Base-by-base conservation (phyloP, 1,140 invertebrate species). In the Hyles vespertilio region DNA sequence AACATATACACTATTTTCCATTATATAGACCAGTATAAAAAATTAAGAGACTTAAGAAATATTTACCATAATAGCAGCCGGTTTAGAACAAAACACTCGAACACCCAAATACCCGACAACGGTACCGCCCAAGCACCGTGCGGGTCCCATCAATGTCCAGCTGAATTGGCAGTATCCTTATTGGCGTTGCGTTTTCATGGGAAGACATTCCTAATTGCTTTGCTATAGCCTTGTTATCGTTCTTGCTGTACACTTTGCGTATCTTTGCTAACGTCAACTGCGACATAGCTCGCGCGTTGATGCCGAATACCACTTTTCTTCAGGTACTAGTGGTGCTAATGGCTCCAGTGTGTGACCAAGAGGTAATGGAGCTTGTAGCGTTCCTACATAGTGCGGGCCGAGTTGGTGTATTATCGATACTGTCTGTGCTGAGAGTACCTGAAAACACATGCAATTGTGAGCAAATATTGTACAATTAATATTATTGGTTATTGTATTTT, bases 131-230 rank as follows among this genome's bases (percentile, higher is more conserved):
- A 99, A 91, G 65, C 96, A 95, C 61, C 98, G 92, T 5, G 97
- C 96, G 11, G 98, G 94, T 2, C 98, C 98, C 77, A 94, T 95
- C 44, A 99, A 89, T 99, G 98, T 34, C 96, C 97, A 2, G 97
- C 96, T 4, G 98, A 98, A 89, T 99, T 99, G 74, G 98, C 2
- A 99, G 87, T 59, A 99, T 92, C 67, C 91, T 90, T 51, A 99
- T 98, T 1, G 98, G 98, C 4, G 98, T 99, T n/a, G 98, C 97
- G 88, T 99, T 99, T 84, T 99, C 98, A 86, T 99, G 97, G 0
- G 97, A 96, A 11, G 98, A 98, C 95, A 99, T 98, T 2, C 97
- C 97, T 49, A 98, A 90, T 90, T 97, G 98, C 90, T 98, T 98
- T 5, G 98, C 98, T 72, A 99, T 98, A n/a, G 97, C 95, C 85